Evolutionary conservation across 2,888 invertebrate genomes (phyloP).

Genomic region (Hanleya hanleyi): DNA sequence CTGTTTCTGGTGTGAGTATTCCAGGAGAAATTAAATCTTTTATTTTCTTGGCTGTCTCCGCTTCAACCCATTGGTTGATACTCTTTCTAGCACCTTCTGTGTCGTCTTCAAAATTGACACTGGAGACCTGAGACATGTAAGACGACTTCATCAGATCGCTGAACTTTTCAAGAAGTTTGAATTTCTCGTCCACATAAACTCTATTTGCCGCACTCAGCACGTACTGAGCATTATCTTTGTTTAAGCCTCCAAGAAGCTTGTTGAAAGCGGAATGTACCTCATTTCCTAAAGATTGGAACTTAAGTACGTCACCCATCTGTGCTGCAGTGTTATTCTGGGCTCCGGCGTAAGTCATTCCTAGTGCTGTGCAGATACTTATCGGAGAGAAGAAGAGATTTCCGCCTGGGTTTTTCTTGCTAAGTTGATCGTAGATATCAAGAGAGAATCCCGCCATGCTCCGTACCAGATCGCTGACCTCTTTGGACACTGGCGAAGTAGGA

Average conservation of each 20-base stretch:
- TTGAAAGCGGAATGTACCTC: conserved; percentile 36
- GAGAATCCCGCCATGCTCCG: not conserved
- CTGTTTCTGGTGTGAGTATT: conserved; percentile 59
- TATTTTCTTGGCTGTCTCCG: conserved; percentile 88
- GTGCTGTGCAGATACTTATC: conserved; percentile 71
- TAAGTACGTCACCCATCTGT: conserved; percentile 57
- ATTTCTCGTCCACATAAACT: conserved; percentile 48
- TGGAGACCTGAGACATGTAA: conserved; percentile 56
- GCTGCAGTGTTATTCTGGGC: conserved; percentile 68
- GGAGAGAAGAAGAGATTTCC: conserved; percentile 70
- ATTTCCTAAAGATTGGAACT: conserved; percentile 31
- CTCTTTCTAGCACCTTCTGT: conserved; percentile 66
- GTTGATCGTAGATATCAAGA: not conserved
- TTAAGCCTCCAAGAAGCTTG: conserved; percentile 39
- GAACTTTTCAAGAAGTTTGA: conserved; percentile 48
- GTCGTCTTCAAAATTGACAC: conserved; percentile 58
- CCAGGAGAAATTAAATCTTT: conserved; percentile 81
- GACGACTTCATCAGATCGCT: conserved; percentile 38
- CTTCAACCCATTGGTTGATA: conserved; percentile 89
- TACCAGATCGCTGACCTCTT: not conserved
- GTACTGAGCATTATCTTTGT: conserved; percentile 37
- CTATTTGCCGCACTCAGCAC: conserved; percentile 61
- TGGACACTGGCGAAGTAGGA: not conserved
- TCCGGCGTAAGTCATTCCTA: conserved; percentile 73
- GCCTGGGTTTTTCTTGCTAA: not conserved